Evolutionary conservation across 2,113 vertebrate species (phyloP), one percentile per base, ranked within the genome.

Genomic region (Arizona elegans): DNA sequence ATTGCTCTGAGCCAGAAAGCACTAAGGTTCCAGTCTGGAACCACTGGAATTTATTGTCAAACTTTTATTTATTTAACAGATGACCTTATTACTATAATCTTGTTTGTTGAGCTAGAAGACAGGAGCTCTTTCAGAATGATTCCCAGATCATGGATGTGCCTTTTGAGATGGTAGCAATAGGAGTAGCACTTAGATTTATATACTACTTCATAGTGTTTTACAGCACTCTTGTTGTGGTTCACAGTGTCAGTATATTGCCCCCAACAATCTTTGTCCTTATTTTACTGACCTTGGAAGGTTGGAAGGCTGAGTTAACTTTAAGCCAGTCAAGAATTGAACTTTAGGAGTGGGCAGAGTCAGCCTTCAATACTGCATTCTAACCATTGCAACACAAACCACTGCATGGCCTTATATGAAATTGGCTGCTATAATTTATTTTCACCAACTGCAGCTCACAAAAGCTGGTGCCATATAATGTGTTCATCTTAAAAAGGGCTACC

Each of bases 11-110:
- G 65, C 91, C 95, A 96, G 2, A 91, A 95, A 92, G 59, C 19
- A 94, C 94, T 96, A 96, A 96, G 38, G 52, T 12, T 91, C 86
- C 91, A 86, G 93, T 56, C n/a, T 89, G 89, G 23, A 19, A 53
- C 24, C 92, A 62, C n/a, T 94, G 59, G 94, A 95, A 59, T 52
- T 21, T 53, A 87, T 65, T 62, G 81, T 65, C 47, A 65, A 91
- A 58, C 3, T 93, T 8, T 55, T 86, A 10, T 59, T 89, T 92
- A 91, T 5, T 50, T 1, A 91, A 91, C 81, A 91, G 50, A 90
- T 2, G 10, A 38, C 33, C 33, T 38, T 38, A 81, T 81, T 38
- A 38, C 6, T 19, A 81, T 81, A 33, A 81, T 81, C 7, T 38
- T 38, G 33, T 21, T 21, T 81, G 75, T 21, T 81, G 33, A 81